Base-by-base conservation (phyloP, 2,113 vertebrate species). In the Callipepla californica region DNA sequence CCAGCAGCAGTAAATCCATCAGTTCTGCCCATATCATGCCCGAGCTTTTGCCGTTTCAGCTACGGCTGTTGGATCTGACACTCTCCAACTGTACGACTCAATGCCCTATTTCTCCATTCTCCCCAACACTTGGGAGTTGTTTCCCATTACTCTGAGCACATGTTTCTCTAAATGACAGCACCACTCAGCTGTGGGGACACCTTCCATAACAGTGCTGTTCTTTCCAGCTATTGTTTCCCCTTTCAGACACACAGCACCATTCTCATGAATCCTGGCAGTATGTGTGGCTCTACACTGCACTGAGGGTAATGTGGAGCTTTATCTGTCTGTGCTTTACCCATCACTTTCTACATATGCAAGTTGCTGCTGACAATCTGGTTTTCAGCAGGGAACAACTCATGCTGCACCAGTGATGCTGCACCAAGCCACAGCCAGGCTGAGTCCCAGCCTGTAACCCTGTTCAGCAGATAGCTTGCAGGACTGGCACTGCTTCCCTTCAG, bases 1-100 rank as follows among this genome's bases (percentile, higher is more conserved):
- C 83, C 92, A 81, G 73, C 66, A 92, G 73, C 28, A 88, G 40
- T 42, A 96, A 94, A 95, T 93, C 92, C 93, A 84, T 90, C 88
- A 28, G 80, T 78, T 88, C 92, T 92, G 83, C 80, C 73, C 73
- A 13, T 51, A 59, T 57, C 68, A 21, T 62, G 73, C 61, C 65
- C 0, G 0, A 72, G 69, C 51, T 89, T 61, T 73, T 95, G 83
- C 34, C 34, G 0, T 87, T 93, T 42, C 88, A 72, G 61, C 61
- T 36, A 47, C 44, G 32, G 73, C 65, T 90, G 73, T 55, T 83
- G 66, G 25, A 45, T 57, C 40, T 89, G 57, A 68, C 65, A 63
- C 36, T 59, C 65, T 26, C 34, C 9, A 5, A 34, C 9, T 25
- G 7, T 11, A 70, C 26, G 2, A 38, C 47, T 38, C 50, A 34